Evolutionary conservation across 2,888 invertebrate genomes (phyloP), one percentile per base, ranked within the genome.

Genomic region (Drosophila prolongata): DNA sequence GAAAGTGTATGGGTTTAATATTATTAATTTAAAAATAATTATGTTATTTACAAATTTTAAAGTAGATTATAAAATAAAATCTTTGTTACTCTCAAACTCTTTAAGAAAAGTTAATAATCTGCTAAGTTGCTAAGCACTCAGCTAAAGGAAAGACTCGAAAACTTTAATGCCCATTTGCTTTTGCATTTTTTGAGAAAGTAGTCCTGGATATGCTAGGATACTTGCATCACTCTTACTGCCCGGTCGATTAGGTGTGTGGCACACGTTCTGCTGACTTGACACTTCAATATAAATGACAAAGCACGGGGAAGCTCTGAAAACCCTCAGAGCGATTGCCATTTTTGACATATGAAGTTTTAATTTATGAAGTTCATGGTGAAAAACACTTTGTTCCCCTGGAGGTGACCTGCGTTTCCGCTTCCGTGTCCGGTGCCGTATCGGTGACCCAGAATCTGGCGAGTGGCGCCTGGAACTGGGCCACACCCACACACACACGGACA

Each of bases 341-440:
- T 82, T 64, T 87, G 84, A 87, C 87, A 76, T 80, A 87, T 87
- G 74, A 85, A 82, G 87, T 69, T 78, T 80, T 87, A 87, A 85
- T 87, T 85, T 85, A 85, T 85, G 85, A 87, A 87, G 78, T 84
- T 80, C 65, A 37, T 42, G 46, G 67, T 38, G 47, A 46, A 56
- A 59, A 67, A 56, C 56, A 57, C 61, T 75, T 72, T 75, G 67
- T 55, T 53, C 61, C 69, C 54, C 49, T 60, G 53, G 47, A 42
- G 64, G 50, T 62, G 60, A 57, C 50, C 67, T 64, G 55, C 50
- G 67, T 66, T 80, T 77, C 77, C 69, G 73, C 46, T 57, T 54
- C 47, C 57, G 60, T 8, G 53, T 54, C 38, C 53, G 57, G 24
- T 55, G 55, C 14, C 47, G 62, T 77, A 77, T 80, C 78, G 76